Percentiles rank a stretch among this genome's conserved stretches.
Conservation (phyloP, 53 echinoderm and acorn worm genomes). For the Henricia sp. region DNA sequence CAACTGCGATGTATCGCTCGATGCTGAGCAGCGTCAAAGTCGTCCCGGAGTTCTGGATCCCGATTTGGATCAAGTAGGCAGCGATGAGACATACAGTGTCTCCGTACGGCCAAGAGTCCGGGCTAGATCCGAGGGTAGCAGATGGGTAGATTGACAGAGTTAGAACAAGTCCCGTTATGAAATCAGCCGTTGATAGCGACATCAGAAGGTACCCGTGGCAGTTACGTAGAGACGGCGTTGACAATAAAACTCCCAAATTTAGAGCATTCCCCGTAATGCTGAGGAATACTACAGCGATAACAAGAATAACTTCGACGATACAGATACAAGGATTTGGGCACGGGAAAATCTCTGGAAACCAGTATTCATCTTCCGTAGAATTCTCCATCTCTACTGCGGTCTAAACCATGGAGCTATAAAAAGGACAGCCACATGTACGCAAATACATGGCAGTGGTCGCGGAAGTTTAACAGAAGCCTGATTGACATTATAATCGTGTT, state of each 20-base stretch:
- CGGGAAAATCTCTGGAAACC: background rate
- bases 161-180: conserved; percentile 4
- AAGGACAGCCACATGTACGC: too few species aligned
- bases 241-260: conserved; percentile 1
- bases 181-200: conserved; percentile 25
- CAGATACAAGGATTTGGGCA: conserved; percentile 37
- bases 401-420: too few species aligned
- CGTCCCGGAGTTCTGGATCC: background rate
- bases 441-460: too few species aligned
- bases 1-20: conserved; percentile 46
- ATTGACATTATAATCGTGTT: too few species aligned
- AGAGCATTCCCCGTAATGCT: background rate
- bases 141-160: conserved; percentile 47
- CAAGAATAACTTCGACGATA: conserved; percentile 16
- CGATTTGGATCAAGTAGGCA: background rate
- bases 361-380: background rate
- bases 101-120: conserved; percentile 46
- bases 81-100: conserved; percentile 20
- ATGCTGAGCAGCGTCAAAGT: conserved; percentile 18
- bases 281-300: conserved; percentile 5
- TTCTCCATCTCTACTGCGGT: too few species aligned
- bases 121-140: background rate
- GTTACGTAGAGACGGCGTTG: conserved; percentile 32
- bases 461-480: too few species aligned
- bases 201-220: conserved; percentile 38